A percentile compares a stretch with the other conserved stretches of the same genome.
Conservation (phyloP, 2,113 vertebrate genomes). For the Columba livia region DNA sequence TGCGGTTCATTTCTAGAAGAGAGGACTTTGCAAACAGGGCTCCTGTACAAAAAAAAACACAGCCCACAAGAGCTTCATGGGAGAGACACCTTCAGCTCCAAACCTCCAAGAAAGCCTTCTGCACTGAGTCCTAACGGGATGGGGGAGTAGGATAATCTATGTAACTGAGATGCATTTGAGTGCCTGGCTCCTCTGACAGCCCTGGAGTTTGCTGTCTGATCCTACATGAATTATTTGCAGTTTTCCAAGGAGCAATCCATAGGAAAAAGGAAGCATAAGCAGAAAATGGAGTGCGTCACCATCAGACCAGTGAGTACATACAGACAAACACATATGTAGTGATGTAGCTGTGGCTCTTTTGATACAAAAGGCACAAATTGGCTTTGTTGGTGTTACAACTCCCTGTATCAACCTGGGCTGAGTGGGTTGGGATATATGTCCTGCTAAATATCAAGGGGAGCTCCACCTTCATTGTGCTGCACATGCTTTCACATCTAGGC, state of each 20-base stretch:
- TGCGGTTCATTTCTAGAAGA: neutral
- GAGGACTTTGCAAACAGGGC: neutral
- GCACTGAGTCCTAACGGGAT: neutral
- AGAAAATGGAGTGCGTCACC: neutral
- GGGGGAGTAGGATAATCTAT: neutral
- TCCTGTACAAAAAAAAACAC: neutral
- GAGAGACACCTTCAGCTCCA: neutral
- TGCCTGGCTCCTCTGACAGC: neutral
- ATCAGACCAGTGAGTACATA: neutral
- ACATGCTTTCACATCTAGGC: neutral
- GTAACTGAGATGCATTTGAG: neutral
- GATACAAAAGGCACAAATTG: neutral
- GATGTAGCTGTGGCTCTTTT: neutral
- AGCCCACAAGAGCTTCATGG: neutral
- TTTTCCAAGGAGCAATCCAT: neutral
- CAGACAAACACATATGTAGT: neutral
- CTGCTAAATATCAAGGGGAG: neutral
- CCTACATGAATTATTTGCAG: neutral
- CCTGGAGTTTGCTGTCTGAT: neutral
- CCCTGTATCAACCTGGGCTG: neutral
- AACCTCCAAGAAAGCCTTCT: neutral
- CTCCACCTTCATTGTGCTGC: neutral
- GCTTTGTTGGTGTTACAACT: neutral
- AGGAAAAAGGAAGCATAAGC: neutral
- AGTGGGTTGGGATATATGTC: neutral